These are phyloP conservation scores for Lonchura striata DNA, from an alignment of 2,113 vertebrate genomes.

Conservation along the genomic window DNA sequence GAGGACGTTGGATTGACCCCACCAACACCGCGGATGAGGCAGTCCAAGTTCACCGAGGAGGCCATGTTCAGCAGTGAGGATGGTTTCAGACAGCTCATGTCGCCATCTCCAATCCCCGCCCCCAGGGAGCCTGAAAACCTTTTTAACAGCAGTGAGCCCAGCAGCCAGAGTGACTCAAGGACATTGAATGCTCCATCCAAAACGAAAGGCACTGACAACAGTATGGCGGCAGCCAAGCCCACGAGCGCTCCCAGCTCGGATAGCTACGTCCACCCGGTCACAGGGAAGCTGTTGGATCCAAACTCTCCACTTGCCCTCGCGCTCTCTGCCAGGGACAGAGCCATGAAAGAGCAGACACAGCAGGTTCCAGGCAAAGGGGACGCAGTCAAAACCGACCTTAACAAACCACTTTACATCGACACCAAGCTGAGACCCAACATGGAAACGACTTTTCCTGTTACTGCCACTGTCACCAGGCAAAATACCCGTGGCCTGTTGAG, in stretches of 20 bases:
- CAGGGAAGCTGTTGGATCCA: slow-evolving; percentile 88
- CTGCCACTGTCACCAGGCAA: slow-evolving; percentile 76
- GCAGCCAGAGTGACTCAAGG: slow-evolving; percentile 75
- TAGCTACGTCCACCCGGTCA: slow-evolving; percentile 89
- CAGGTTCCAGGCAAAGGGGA: slow-evolving; percentile 83
- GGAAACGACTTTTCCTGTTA: slow-evolving; percentile 81
- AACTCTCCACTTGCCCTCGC: slow-evolving; percentile 91
- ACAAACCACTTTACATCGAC: slow-evolving; percentile 94
- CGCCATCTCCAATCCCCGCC: slow-evolving; percentile 67
- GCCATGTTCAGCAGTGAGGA: slow-evolving; percentile 84
- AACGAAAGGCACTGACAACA: slow-evolving; percentile 80
- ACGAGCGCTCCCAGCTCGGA: slow-evolving; percentile 68
- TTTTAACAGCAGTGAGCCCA: slow-evolving; percentile 79
- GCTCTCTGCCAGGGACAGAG: slow-evolving; percentile 90
- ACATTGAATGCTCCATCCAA: slow-evolving; percentile 79
- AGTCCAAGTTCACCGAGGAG: slow-evolving; percentile 90
- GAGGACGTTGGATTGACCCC: slow-evolving; percentile 83
- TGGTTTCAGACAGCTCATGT: slow-evolving; percentile 75
- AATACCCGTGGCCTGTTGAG: slow-evolving; percentile 77
- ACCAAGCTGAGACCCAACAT: slow-evolving; percentile 90
- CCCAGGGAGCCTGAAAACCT: slow-evolving; percentile 82
- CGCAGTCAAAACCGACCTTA: slow-evolving; percentile 88
- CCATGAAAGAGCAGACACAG: slow-evolving; percentile 89
- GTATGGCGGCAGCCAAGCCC: slow-evolving; percentile 73
- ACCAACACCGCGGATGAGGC: slow-evolving; percentile 78